These are phyloP conservation scores for Antheraea mylitta DNA, from an alignment of 1,140 invertebrate genomes.

Conservation along the genomic window DNA sequence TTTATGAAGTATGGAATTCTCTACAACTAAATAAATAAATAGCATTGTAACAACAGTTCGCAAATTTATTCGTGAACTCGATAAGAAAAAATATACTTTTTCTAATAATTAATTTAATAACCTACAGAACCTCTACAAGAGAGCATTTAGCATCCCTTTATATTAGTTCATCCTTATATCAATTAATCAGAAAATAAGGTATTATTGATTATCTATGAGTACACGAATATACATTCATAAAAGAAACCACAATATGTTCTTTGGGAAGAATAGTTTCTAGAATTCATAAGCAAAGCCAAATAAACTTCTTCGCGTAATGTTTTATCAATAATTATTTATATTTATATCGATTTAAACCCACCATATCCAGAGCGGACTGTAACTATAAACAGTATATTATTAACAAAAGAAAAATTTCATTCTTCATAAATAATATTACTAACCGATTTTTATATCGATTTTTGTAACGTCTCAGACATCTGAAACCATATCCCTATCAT, in stretches of 20 bases:
- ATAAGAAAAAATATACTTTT: background rate
- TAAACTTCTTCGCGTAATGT: background rate
- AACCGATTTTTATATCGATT: background rate
- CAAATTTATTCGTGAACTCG: constrained; percentile 6
- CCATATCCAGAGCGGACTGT: constrained; percentile 57
- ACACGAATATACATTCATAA: background rate
- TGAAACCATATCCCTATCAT: no score
- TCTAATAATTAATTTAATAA: no score
- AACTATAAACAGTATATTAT: background rate
- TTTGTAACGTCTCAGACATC: no score
- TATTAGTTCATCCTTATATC: no score
- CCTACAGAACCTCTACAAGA: no score
- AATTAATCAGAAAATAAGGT: no score
- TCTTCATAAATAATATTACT: constrained; percentile 25
- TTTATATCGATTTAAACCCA: constrained; percentile 43
- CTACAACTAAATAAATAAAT: constrained; percentile 13
- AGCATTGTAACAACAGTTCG: background rate
- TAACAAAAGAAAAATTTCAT: constrained; percentile 25
- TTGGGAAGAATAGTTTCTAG: no score
- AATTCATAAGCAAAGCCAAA: constrained; percentile 14
- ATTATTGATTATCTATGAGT: no score
- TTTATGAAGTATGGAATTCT: constrained; percentile 42
- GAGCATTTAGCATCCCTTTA: no score
- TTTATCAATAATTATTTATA: constrained; percentile 14
- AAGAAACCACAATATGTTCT: no score